Conservation (phyloP, 2,888 invertebrate genomes). For the Anarsia innoxiella region DNA sequence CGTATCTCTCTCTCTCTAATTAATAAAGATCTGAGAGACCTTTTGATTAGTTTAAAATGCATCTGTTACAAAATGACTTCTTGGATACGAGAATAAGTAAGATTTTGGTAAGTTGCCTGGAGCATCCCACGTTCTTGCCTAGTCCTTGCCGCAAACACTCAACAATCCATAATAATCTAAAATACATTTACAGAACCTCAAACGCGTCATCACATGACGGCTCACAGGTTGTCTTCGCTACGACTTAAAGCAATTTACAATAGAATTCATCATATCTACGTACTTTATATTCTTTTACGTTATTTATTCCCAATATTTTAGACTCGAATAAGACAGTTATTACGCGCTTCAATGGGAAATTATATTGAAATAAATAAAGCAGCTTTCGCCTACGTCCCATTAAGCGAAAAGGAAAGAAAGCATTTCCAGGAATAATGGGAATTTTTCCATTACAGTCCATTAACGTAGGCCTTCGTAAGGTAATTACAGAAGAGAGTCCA, state of each 20-base stretch:
- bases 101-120: no score
- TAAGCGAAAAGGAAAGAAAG: slow-evolving; percentile 3
- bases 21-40: no score
- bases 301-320: slow-evolving; percentile 12
- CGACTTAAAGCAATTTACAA: slow-evolving; percentile 43
- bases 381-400: slow-evolving; percentile 5
- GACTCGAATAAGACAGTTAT: background rate
- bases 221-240: slow-evolving; percentile 31
- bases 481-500: slow-evolving; percentile 9
- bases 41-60: no score
- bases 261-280: slow-evolving; percentile 30
- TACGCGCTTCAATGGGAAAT: slow-evolving; percentile 5
- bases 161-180: slow-evolving; percentile 40
- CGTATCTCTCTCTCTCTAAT: no score
- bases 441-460: slow-evolving; percentile 11
- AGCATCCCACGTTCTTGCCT: slow-evolving; percentile 17
- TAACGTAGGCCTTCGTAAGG: slow-evolving; percentile 6
- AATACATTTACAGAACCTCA: slow-evolving; percentile 43
- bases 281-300: slow-evolving; percentile 24
- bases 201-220: slow-evolving; percentile 53
- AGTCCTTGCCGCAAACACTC: slow-evolving; percentile 32
- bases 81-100: no score
- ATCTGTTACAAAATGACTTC: no score
- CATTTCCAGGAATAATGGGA: slow-evolving; percentile 6
- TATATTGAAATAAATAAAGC: slow-evolving; percentile 7